Evolutionary conservation across 92 coral and sea anemone species (phyloP), one percentile per base, ranked within the genome.

Genomic region (Isaurus tuberculatus): DNA sequence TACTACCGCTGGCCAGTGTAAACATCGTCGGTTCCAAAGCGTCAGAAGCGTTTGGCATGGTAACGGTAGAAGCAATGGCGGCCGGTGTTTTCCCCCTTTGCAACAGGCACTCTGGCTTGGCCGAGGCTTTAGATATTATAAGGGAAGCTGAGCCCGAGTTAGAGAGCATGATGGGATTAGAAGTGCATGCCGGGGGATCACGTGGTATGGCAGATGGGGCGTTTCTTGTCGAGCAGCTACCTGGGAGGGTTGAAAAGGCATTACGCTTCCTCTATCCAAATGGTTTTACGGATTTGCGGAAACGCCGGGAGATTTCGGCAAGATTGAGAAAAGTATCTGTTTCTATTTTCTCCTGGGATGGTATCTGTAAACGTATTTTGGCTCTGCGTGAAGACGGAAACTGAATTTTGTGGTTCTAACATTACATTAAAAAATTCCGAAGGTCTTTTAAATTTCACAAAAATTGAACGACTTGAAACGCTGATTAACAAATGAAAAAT

Each of bases 1-100:
- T 94, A 29, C 85, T 94, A 22, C 94, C 95, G 4, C 78, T 94
- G 51, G 92, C 94, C 79, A 94, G 98, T 80, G 57, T 92, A 15
- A 84, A 89, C 19, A 83, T 94, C 16, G 83, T 90, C 13, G 88
- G 89, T 33, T 63, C 92, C 22, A 94, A 94, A 48, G 96, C 98
- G 26, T 79, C 86, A 16, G 98, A 94, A 65, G 90, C 98, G 29
- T 94, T 94, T 80, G 98, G 95, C 0, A 92, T 94, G 98, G 98
- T 94, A 5, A 80, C 98, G 0, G 78, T 92, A 1, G 98, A 94
- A 80, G 98, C 98, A 8, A 94, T 94, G 98, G 84, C 98, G 6
- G 90, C 94, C 7, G 98, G 98, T 0, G 98, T 94, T 17, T 77
- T 94, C 13, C 94, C 96, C 14, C 89, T 92, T 11, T 92, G 98